Conservation (phyloP, 2,797 vertebrate species). For the Hephaestus fuliginosus region DNA sequence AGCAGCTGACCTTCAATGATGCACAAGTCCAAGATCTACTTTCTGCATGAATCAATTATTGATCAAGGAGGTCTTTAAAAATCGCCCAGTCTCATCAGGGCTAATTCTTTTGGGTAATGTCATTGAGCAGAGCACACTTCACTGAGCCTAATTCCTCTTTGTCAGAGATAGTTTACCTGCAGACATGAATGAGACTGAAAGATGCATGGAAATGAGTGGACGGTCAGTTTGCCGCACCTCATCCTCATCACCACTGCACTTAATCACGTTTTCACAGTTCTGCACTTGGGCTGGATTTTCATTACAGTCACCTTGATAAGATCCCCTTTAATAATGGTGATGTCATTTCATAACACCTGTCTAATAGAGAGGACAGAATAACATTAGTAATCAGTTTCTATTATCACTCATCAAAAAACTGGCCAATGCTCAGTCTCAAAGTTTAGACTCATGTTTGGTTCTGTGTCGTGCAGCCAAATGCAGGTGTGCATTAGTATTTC, state of each 20-base stretch:
- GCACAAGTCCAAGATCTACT: conserved; percentile 46
- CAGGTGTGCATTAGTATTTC: not conserved
- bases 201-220: not conserved
- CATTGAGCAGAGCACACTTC: conserved; percentile 32
- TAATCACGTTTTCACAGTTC: conserved; percentile 12
- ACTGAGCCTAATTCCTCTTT: conserved; percentile 31
- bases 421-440: not conserved
- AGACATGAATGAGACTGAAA: conserved; percentile 13
- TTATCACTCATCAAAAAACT: not conserved
- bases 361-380: not conserved
- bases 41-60: conserved; percentile 66
- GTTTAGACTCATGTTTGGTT: not conserved
- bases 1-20: conserved; percentile 61
- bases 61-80: conserved; percentile 50
- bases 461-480: no score
- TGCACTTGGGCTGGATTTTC: conserved; percentile 20
- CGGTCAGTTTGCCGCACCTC: not conserved
- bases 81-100: conserved; percentile 30
- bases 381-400: not conserved
- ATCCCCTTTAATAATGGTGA: not conserved
- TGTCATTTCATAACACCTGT: not conserved
- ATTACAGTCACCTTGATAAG: not conserved
- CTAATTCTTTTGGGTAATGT: conserved; percentile 37
- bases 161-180: conserved; percentile 35
- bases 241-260: conserved; percentile 9